These are phyloP conservation scores for Amblyopsis rosae DNA, from an alignment of 2,113 vertebrate species.

Conservation along the genomic window DNA sequence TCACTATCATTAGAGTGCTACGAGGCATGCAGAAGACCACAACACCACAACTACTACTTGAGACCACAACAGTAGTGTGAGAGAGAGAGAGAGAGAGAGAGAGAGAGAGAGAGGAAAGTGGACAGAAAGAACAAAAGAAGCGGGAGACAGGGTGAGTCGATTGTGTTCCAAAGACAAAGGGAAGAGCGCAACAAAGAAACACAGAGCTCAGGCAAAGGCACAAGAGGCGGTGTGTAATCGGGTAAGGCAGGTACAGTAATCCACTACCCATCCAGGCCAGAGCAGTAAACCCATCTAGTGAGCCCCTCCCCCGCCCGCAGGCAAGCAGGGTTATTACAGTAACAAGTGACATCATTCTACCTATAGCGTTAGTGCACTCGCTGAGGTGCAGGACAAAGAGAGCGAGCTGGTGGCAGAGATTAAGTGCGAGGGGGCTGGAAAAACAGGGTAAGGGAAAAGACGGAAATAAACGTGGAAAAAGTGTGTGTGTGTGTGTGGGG, in stretches of 20 bases:
- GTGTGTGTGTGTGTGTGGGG: not conserved
- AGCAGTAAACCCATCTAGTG: constrained; percentile 41
- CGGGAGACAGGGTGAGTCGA: not conserved
- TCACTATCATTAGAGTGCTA: constrained; percentile 57
- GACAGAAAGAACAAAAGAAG: not conserved
- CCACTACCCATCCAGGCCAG: constrained; percentile 53
- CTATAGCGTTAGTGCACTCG: constrained; percentile 53
- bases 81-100: constrained; percentile 11
- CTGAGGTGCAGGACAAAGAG: constrained; percentile 67
- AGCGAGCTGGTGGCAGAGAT: constrained; percentile 9
- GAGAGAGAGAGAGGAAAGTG: not conserved
- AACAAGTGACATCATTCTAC: constrained; percentile 65
- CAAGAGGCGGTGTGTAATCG: constrained; percentile 2
- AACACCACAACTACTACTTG: constrained; percentile 28
- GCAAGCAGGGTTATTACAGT: constrained; percentile 58
- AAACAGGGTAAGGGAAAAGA: not conserved
- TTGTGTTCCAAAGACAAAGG: constrained; percentile 30
- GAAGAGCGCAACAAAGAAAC: constrained; percentile 43
- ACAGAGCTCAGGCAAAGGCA: constrained; percentile 38
- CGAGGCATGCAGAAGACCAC: constrained; percentile 34
- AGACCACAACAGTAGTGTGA: not conserved
- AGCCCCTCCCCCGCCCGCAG: constrained; percentile 37
- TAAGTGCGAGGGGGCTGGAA: not conserved
- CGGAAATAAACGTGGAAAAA: not conserved
- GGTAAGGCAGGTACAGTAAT: constrained; percentile 55